Conservation (phyloP, 2,113 vertebrate species). For the Melanocharis versteri region DNA sequence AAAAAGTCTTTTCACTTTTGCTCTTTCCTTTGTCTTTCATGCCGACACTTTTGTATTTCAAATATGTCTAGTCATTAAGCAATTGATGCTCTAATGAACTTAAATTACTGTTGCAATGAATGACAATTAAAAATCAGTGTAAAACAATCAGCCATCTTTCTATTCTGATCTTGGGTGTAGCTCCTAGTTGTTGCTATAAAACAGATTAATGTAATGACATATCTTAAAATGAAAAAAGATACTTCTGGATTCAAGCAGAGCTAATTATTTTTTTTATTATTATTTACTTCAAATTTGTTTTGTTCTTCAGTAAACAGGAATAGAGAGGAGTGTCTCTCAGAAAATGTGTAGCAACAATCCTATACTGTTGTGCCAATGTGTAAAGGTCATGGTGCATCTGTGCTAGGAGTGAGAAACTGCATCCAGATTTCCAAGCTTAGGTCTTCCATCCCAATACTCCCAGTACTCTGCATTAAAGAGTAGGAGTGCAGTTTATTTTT, state of each 20-base stretch:
- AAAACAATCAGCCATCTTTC: neutral
- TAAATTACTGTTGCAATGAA: neutral
- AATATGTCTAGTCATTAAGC: neutral
- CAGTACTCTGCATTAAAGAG: neutral
- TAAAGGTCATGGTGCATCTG: neutral
- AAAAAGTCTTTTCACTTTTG: neutral
- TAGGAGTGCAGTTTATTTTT: neutral
- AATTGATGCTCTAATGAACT: neutral
- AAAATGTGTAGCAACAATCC: neutral
- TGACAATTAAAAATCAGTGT: neutral
- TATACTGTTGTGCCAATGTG: neutral
- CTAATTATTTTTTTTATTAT: fast-evolving
- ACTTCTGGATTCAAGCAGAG: neutral
- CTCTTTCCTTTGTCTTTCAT: neutral
- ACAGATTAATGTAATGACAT: neutral
- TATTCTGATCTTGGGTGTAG: neutral
- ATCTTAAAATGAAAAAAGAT: neutral
- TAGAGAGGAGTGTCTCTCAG: neutral
- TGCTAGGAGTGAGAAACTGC: neutral
- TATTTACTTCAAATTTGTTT: neutral
- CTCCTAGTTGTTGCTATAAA: neutral
- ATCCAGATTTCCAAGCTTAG: neutral
- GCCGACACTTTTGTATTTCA: neutral
- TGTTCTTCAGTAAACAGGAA: neutral
- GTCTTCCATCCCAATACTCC: neutral